A percentile compares a stretch with the other conserved stretches of the same genome.
Evolutionary conservation across 2,888 invertebrate genomes (phyloP).

Genomic region (Matsumyia berberina): DNA sequence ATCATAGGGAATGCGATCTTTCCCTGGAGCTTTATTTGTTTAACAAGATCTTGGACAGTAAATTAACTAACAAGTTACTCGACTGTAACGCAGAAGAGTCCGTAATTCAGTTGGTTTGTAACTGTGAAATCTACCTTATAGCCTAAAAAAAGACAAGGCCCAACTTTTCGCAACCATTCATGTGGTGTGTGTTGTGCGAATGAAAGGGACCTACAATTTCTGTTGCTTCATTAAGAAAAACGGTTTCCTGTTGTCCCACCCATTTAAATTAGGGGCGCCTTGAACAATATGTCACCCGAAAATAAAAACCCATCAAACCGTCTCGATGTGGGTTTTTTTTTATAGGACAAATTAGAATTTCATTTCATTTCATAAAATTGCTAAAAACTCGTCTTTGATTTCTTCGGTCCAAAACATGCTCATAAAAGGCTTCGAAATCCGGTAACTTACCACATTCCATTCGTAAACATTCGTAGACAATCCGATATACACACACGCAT

Average conservation of each 20-base stretch:
- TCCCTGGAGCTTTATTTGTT: no score
- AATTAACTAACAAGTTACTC: no score
- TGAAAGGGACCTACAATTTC: no score
- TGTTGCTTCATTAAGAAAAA: no score
- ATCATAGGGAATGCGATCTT: no score
- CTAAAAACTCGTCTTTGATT: conserved; percentile 33
- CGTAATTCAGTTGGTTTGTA: no score
- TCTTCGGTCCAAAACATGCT: conserved; percentile 19
- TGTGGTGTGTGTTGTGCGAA: no score
- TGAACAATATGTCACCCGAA: conserved; percentile 22
- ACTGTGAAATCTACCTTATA: no score
- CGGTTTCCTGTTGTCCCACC: background rate
- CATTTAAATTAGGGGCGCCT: conserved; percentile 13
- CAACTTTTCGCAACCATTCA: no score
- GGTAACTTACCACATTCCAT: conserved; percentile 39
- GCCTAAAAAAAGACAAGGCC: no score
- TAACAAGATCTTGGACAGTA: no score
- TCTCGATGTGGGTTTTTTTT: conserved; percentile 31
- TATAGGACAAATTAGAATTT: conserved; percentile 43
- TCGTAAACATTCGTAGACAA: background rate
- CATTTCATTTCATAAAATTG: conserved; percentile 32
- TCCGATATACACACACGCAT: background rate
- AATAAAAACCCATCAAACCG: background rate
- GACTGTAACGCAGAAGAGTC: no score
- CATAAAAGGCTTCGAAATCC: conserved; percentile 39